Conservation (phyloP, 2,888 invertebrate genomes). For the Panopea generosa region DNA sequence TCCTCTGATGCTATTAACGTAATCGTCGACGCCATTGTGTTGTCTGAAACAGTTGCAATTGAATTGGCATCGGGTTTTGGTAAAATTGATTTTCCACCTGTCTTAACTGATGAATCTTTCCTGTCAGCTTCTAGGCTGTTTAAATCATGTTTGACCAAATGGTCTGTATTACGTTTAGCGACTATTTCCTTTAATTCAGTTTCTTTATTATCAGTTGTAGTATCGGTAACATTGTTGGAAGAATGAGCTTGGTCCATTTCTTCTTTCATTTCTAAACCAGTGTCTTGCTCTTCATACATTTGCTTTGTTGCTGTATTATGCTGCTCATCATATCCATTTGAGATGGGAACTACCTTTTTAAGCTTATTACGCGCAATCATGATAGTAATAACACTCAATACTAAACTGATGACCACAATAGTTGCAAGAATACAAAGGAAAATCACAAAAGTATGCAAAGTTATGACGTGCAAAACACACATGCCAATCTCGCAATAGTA, state of each 20-base stretch:
- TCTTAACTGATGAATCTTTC: too few relatives aligned
- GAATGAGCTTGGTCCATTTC: too few relatives aligned
- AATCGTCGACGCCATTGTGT: not conserved
- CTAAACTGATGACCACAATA: not conserved
- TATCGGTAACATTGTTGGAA: not conserved
- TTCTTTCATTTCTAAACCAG: not conserved
- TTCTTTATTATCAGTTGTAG: not conserved
- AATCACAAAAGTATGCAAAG: not conserved
- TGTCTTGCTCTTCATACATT: not conserved
- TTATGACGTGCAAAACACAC: not conserved
- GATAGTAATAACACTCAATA: not conserved
- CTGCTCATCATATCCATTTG: too few relatives aligned
- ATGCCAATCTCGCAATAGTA: slow-evolving; percentile 3
- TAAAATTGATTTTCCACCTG: too few relatives aligned
- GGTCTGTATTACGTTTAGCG: too few relatives aligned
- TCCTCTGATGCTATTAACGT: not conserved
- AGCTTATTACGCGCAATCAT: not conserved
- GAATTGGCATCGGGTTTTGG: not conserved
- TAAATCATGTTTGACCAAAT: too few relatives aligned
- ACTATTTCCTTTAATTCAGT: not conserved
- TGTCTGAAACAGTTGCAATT: not conserved
- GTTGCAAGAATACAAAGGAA: not conserved
- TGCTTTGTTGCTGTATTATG: too few relatives aligned
- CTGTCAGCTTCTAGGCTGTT: too few relatives aligned
- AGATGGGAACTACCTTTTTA: not conserved